These are phyloP conservation scores for Netelia melanura DNA, from an alignment of 2,888 invertebrate species.

Conservation along the genomic window DNA sequence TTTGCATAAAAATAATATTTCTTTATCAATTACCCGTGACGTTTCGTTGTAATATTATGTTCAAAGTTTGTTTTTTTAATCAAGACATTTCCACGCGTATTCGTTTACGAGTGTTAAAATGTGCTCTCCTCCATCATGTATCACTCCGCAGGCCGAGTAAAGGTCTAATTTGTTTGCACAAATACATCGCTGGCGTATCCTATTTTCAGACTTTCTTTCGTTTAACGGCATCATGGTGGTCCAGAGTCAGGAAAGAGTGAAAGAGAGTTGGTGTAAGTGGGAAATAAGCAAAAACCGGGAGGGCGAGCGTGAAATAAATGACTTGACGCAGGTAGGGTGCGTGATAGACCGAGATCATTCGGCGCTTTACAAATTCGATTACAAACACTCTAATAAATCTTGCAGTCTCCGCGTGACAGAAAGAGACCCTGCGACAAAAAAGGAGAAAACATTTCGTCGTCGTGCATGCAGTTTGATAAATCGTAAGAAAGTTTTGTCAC, in stretches of 20 bases:
- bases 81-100: no score
- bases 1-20: no score
- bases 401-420: conserved; percentile 27
- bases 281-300: not conserved
- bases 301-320: conserved; percentile 32
- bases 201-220: conserved; percentile 38
- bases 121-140: not conserved
- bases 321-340: conserved; percentile 40
- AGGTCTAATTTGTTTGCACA: not conserved
- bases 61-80: no score
- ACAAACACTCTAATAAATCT: conserved; percentile 62
- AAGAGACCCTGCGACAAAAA: not conserved
- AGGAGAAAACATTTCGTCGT: not conserved
- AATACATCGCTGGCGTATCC: not conserved
- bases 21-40: no score
- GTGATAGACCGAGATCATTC: conserved; percentile 59
- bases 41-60: no score
- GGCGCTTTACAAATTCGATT: conserved; percentile 65
- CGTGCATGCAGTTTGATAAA: conserved; percentile 22
- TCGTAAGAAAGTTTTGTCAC: conserved; percentile 59
- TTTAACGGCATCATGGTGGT: conserved; percentile 9
- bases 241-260: not conserved
- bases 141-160: not conserved
- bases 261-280: not conserved
- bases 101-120: no score